Percentiles rank a stretch among this genome's conserved stretches.
These are phyloP conservation scores for Oreochromis spilurus DNA, from an alignment of 2,113 vertebrate genomes.

Conservation along the genomic window DNA sequence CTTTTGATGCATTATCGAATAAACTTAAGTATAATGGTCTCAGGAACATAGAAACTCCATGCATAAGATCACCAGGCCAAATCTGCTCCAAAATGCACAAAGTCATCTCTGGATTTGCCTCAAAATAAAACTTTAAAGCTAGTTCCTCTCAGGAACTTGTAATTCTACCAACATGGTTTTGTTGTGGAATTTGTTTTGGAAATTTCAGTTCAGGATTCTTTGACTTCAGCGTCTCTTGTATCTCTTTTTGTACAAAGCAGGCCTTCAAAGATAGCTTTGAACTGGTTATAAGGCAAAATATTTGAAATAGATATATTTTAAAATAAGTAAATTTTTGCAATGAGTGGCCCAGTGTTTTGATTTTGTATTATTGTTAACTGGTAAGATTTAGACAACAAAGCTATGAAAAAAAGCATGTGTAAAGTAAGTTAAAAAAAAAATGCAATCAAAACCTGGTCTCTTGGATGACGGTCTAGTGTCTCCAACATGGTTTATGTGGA, in stretches of 20 bases:
- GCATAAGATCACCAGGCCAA: neutral
- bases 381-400: neutral
- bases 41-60: neutral
- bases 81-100: neutral
- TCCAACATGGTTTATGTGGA: neutral
- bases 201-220: neutral
- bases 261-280: neutral
- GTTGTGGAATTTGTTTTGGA: neutral
- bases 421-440: neutral
- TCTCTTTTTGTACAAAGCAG: fast-evolving
- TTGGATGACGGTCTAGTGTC: neutral
- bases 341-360: neutral
- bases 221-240: neutral
- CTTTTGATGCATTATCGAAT: neutral
- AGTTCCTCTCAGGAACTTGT: neutral
- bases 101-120: neutral
- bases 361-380: neutral
- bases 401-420: fast-evolving
- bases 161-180: neutral
- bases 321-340: neutral
- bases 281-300: neutral
- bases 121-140: neutral
- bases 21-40: neutral
- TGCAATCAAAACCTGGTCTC: neutral
- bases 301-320: neutral